These are phyloP conservation scores for Whitmania pigra DNA, from an alignment of 1,140 invertebrate genomes.

Conservation along the genomic window DNA sequence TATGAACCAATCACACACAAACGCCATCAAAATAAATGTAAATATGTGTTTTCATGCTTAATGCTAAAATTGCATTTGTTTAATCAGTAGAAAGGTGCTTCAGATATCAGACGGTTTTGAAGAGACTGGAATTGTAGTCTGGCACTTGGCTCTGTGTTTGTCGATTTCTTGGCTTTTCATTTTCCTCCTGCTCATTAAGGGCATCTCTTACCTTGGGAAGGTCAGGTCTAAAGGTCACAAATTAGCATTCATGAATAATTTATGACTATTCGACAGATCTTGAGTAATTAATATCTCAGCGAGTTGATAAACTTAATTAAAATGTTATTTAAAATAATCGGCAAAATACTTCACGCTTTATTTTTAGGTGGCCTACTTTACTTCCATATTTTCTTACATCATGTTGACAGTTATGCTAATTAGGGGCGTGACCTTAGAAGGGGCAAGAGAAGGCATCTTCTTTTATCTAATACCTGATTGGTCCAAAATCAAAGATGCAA, in stretches of 20 bases:
- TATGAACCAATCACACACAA: background rate
- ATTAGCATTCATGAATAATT: too few relatives aligned
- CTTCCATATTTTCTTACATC: slow-evolving; percentile 71
- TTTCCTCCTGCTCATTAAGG: slow-evolving; percentile 33
- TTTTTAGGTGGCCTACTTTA: slow-evolving; percentile 25
- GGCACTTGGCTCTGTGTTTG: slow-evolving; percentile 46
- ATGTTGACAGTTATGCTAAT: slow-evolving; percentile 73
- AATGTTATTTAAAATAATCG: too few relatives aligned
- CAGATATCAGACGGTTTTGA: slow-evolving; percentile 55
- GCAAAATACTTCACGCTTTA: background rate
- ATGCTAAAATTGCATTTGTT: background rate
- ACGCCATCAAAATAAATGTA: background rate
- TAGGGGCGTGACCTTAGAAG: slow-evolving; percentile 48
- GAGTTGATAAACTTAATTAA: slow-evolving; percentile 6
- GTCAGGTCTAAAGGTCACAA: slow-evolving; percentile 21
- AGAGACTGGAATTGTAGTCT: slow-evolving; percentile 55
- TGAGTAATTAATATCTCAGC: too few relatives aligned
- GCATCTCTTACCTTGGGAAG: slow-evolving; percentile 42
- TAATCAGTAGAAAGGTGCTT: slow-evolving; percentile 23
- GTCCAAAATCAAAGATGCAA: slow-evolving; percentile 15
- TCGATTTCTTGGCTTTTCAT: slow-evolving; percentile 39
- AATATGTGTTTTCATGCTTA: slow-evolving; percentile 4
- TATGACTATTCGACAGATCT: too few relatives aligned
- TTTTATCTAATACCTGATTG: slow-evolving; percentile 28
- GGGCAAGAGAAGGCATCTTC: slow-evolving; percentile 28